Percentiles rank a stretch among this genome's conserved stretches.
Conservation (phyloP, 2,888 invertebrate species). For the Sesia apiformis region DNA sequence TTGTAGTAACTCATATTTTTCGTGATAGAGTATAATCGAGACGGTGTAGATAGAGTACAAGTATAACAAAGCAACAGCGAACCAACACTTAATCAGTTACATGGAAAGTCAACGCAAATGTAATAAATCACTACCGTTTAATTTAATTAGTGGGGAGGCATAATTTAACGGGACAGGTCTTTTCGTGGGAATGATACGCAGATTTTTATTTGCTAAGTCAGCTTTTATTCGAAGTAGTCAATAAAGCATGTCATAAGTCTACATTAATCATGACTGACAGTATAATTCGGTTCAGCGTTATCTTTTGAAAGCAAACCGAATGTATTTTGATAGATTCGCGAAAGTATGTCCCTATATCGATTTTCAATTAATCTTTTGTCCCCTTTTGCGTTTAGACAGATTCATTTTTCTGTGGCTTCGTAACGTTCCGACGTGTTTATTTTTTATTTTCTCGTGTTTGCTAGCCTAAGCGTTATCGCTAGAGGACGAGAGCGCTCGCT, state of each 20-base stretch:
- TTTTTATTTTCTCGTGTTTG: slow-evolving; percentile 4
- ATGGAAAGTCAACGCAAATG: not conserved
- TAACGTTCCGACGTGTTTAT: slow-evolving; percentile 11
- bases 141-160: slow-evolving; percentile 19
- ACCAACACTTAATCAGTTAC: too few species aligned
- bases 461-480: not conserved
- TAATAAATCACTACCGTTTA: slow-evolving; percentile 18
- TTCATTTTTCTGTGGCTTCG: slow-evolving; percentile 33
- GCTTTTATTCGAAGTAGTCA: slow-evolving; percentile 35
- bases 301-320: slow-evolving; percentile 58
- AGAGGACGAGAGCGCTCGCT: not conserved
- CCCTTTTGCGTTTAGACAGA: slow-evolving; percentile 52
- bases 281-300: slow-evolving; percentile 52
- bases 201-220: slow-evolving; percentile 32
- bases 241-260: slow-evolving; percentile 51
- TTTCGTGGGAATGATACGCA: slow-evolving; percentile 26
- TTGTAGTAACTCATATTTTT: too few species aligned
- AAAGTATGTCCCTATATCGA: slow-evolving; percentile 58
- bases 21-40: too few species aligned
- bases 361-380: slow-evolving; percentile 70
- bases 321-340: slow-evolving; percentile 61
- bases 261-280: slow-evolving; percentile 64
- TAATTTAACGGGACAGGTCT: slow-evolving; percentile 13
- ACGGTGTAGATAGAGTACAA: too few species aligned
- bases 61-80: too few species aligned